Evolutionary conservation across 2,888 invertebrate genomes (phyloP).

Genomic region (Eilema caniola): DNA sequence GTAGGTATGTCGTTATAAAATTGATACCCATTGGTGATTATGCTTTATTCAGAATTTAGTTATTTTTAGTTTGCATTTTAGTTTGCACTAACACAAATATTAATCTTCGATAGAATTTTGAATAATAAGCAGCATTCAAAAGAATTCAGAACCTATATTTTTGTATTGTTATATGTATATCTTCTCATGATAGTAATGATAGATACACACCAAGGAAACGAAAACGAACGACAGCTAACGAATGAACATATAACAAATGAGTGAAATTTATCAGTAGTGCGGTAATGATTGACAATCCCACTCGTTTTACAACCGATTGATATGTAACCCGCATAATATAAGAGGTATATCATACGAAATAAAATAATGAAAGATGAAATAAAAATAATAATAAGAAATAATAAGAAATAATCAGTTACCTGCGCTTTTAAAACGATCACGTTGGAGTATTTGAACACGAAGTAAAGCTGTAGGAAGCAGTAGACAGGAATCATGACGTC

Average conservation of each 20-base stretch:
- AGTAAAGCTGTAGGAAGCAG: conserved; percentile 92
- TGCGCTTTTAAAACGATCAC: conserved; percentile 85
- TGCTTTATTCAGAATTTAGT: background rate
- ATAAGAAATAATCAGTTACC: conserved; percentile 55
- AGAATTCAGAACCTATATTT: background rate
- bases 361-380: background rate
- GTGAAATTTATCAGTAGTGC: background rate
- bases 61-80: no score
- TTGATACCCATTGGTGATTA: background rate
- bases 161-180: background rate
- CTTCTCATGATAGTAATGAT: no score
- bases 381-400: no score
- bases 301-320: background rate
- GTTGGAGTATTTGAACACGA: conserved; percentile 94
- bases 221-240: background rate
- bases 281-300: background rate
- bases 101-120: no score
- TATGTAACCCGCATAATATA: background rate
- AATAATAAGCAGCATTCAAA: no score
- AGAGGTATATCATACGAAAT: background rate
- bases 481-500: conserved; percentile 91
- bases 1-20: no score
- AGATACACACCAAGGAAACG: background rate
- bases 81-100: no score
- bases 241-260: background rate